Evolutionary conservation across 1,140 invertebrate genomes (phyloP).

Genomic region (Brachionus angularis): DNA sequence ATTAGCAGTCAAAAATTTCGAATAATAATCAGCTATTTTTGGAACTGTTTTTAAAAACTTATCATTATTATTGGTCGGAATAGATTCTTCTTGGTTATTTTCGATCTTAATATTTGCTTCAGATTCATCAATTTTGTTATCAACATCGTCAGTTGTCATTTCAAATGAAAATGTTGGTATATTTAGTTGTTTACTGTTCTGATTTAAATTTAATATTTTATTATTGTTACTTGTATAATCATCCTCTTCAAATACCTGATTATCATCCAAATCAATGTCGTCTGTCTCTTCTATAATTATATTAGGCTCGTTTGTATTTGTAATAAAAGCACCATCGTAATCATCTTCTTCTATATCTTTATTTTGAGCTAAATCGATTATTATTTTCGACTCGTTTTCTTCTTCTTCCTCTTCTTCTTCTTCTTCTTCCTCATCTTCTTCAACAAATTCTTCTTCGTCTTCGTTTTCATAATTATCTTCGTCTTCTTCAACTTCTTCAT

Average conservation of each 20-base stretch:
- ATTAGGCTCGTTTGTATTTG: neutral
- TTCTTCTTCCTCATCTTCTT: neutral
- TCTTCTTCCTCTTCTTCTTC: neutral
- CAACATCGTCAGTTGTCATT: neutral
- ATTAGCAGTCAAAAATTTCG: constrained; percentile 28
- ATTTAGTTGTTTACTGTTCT: neutral
- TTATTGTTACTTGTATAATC: neutral
- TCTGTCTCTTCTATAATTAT: constrained; percentile 23
- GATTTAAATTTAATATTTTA: neutral
- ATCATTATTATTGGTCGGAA: neutral
- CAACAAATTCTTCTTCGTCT: neutral
- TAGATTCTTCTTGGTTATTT: too few relatives aligned
- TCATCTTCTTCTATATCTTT: too few relatives aligned
- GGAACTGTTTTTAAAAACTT: neutral
- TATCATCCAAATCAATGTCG: neutral
- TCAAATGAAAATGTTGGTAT: constrained; percentile 22
- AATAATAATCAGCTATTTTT: neutral
- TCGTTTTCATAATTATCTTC: neutral
- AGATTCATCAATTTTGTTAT: constrained; percentile 4
- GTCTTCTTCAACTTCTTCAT: neutral
- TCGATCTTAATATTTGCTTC: neutral
- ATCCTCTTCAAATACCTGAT: constrained; percentile 18
- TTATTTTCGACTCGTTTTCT: too few relatives aligned
- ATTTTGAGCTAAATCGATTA: too few relatives aligned
- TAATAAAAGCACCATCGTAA: too few relatives aligned